phyloP scores from a whole-genome alignment of 2,113 vertebrate species.

The Paracanthobrama guichenoti region DNA sequence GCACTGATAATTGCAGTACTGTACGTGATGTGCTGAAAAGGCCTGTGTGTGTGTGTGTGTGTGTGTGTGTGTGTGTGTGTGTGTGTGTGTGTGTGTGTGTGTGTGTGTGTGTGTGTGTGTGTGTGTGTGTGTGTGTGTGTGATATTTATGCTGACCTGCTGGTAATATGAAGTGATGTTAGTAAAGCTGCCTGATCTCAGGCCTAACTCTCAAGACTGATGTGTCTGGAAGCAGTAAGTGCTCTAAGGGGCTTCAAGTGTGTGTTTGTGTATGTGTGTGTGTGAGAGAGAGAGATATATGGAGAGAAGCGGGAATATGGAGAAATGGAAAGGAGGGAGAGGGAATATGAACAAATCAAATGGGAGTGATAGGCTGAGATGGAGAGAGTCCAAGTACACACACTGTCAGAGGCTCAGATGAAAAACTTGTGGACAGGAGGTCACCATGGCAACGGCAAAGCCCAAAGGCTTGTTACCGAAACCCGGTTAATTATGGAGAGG shows the following conservation, averaged over 20 bases:
- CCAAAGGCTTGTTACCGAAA: conserved; percentile 64
- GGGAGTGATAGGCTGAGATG: conserved; percentile 28
- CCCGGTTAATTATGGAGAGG: conserved; percentile 63
- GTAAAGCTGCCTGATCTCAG: conserved; percentile 22
- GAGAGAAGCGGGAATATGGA: conserved; percentile 13
- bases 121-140: background rate
- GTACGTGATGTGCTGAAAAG: conserved; percentile 34
- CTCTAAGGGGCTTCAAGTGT: conserved; percentile 32
- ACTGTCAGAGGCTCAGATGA: conserved; percentile 49
- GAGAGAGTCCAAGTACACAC: conserved; percentile 51
- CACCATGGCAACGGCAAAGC: conserved; percentile 58
- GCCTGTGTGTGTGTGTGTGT: conserved; percentile 1
- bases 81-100: background rate
- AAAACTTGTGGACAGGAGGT: conserved; percentile 57
- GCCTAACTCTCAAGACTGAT: conserved; percentile 37
- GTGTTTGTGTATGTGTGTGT: background rate
- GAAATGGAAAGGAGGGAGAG: conserved; percentile 48
- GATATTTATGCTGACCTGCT: conserved; percentile 34
- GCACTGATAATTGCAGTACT: conserved; percentile 35
- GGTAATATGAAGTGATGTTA: conserved; percentile 41
- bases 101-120: conserved; percentile 6
- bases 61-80: background rate
- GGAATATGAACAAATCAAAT: conserved; percentile 39
- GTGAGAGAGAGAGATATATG: background rate
- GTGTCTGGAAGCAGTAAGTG: conserved; percentile 40